A percentile compares a stretch with the other conserved stretches of the same genome.
Conservation (phyloP, 2,113 vertebrate genomes). For the Peromyscus maniculatus region DNA sequence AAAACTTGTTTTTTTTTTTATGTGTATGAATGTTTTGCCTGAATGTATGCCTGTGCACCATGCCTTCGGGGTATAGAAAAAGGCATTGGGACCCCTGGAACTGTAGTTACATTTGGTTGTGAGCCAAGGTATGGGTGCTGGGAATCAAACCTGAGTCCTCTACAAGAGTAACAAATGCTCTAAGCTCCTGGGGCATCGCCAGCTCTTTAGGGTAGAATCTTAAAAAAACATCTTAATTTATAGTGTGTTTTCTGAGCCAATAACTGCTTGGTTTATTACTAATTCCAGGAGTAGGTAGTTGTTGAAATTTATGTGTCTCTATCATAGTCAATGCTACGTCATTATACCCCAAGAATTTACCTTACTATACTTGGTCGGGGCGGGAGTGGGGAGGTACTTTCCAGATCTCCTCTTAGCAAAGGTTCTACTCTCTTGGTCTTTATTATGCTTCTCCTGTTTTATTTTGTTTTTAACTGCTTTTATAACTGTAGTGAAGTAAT, state of each 20-base stretch:
- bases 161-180: not conserved
- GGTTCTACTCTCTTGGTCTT: not conserved
- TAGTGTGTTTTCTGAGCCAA: conserved; percentile 13
- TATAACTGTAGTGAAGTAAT: conserved; percentile 41
- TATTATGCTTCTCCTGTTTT: not conserved
- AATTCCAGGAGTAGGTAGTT: not conserved
- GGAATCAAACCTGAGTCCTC: not conserved
- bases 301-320: conserved; percentile 38
- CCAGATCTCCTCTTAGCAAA: not conserved
- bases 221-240: not conserved
- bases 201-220: not conserved
- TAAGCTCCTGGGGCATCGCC: not conserved
- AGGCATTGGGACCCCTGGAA: not conserved
- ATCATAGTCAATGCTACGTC: not conserved
- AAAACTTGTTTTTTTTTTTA: not conserved
- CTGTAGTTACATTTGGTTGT: not conserved
- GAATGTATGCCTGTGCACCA: not conserved
- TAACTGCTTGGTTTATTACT: conserved; percentile 26
- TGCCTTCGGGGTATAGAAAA: not conserved
- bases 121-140: not conserved
- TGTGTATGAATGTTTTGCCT: not conserved
- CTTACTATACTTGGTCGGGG: not conserved
- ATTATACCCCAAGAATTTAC: conserved; percentile 31
- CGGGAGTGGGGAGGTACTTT: not conserved
- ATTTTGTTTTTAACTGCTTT: not conserved